phyloP scores from a whole-genome alignment of 2,797 vertebrate species.

The Peromyscus melanophrys region DNA sequence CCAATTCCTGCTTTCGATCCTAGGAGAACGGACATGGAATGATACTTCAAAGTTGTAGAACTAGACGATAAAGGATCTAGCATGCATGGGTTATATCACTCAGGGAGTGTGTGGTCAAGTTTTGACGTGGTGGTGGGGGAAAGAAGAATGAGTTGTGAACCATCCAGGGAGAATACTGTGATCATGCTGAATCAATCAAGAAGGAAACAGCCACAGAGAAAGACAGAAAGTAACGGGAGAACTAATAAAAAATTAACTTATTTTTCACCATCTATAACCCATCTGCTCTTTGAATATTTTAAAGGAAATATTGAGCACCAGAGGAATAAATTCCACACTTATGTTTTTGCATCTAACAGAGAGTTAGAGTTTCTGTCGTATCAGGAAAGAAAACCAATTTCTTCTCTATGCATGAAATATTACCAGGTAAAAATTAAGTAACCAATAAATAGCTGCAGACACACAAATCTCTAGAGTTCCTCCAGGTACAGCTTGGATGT shows the following conservation, averaged over 20 bases:
- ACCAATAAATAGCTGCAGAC: slow-evolving; percentile 61
- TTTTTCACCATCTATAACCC: neutral
- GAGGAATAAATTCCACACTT: slow-evolving; percentile 20
- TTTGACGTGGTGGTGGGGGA: neutral
- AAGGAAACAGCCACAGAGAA: neutral
- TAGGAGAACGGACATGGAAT: neutral
- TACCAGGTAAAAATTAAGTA: slow-evolving; percentile 62
- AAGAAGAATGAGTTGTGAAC: neutral
- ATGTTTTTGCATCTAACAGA: slow-evolving; percentile 21
- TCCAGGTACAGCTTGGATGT: slow-evolving; percentile 45
- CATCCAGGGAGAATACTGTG: neutral
- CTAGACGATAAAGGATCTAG: neutral
- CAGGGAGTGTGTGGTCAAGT: neutral
- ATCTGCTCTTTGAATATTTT: slow-evolving; percentile 5
- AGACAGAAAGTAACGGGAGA: neutral
- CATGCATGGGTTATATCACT: neutral
- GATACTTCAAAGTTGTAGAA: neutral
- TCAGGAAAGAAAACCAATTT: slow-evolving; percentile 42
- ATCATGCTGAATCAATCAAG: neutral
- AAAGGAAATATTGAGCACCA: slow-evolving; percentile 46
- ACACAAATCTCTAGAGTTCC: slow-evolving; percentile 58
- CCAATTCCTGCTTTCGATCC: neutral
- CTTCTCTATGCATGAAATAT: slow-evolving; percentile 17
- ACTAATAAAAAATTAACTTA: neutral
- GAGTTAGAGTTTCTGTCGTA: slow-evolving; percentile 56